Evolutionary conservation across 92 coral and sea anemone species (phyloP).

Genomic region (Porites divaricata): DNA sequence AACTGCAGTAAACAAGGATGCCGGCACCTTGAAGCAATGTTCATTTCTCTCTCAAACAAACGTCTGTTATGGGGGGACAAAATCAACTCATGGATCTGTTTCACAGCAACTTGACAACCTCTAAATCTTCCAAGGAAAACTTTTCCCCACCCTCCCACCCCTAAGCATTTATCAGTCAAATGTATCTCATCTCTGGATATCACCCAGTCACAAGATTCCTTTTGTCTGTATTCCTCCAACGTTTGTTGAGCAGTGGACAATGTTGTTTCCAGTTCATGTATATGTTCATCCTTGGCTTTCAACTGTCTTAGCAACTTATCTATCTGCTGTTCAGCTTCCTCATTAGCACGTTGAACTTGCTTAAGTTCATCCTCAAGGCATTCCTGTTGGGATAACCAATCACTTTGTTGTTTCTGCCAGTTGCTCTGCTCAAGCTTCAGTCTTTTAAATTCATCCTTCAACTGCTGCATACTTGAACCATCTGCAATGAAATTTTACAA

Average conservation of each 20-base stretch:
- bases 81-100: constrained; percentile 82
- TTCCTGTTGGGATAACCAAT: constrained; percentile 7
- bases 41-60: constrained; percentile 90
- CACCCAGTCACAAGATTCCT: constrained; percentile 75
- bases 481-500: not conserved
- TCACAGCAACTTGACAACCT: constrained; percentile 82
- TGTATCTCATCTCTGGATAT: constrained; percentile 73
- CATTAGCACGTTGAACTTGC: not conserved
- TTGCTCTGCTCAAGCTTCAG: constrained; percentile 26
- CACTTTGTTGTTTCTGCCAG: constrained; percentile 28
- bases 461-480: constrained; percentile 6
- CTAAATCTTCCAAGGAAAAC: constrained; percentile 80
- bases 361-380: constrained; percentile 40
- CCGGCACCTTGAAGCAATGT: constrained; percentile 85
- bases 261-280: constrained; percentile 55
- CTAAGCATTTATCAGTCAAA: constrained; percentile 62
- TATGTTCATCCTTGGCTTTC: constrained; percentile 23
- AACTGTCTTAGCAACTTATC: constrained; percentile 24
- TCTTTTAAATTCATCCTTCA: constrained; percentile 25
- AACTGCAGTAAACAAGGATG: constrained; percentile 89
- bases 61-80: constrained; percentile 85
- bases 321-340: constrained; percentile 14
- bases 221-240: constrained; percentile 49
- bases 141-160: constrained; percentile 86
- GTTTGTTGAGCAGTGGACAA: constrained; percentile 57